Evolutionary conservation across 2,888 invertebrate genomes (phyloP).

Genomic region (Flexamia atlantica): DNA sequence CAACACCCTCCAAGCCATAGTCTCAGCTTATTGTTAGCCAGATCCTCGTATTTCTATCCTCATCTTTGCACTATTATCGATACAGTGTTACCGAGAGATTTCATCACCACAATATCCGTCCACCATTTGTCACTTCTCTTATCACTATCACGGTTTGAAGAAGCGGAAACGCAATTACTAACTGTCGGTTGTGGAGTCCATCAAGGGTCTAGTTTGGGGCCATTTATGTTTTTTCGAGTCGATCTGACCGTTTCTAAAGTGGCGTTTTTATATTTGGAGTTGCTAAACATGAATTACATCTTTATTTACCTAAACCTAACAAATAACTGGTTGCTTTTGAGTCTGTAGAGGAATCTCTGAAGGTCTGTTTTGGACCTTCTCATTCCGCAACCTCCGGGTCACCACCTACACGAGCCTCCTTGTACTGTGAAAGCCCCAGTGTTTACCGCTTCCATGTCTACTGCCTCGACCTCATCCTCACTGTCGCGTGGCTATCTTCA

Average conservation of each 20-base stretch:
- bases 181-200: background rate
- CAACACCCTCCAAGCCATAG: no score
- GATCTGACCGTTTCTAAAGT: no score
- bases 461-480: background rate
- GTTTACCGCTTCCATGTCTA: background rate
- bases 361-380: no score
- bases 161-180: background rate
- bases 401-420: conserved; percentile 1
- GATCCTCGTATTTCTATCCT: no score
- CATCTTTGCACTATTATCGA: background rate
- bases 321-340: no score
- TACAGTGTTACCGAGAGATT: background rate
- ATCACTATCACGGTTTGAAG: background rate
- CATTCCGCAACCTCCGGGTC: background rate
- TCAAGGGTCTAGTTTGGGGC: background rate
- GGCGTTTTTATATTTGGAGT: no score
- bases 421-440: background rate
- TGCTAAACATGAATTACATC: no score
- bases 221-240: background rate
- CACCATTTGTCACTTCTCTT: conserved; percentile 6
- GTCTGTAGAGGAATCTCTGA: no score
- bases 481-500: conserved; percentile 25
- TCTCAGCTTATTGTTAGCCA: no score
- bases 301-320: no score
- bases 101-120: background rate